Conservation (phyloP, 1,140 invertebrate species). For the Drosophila grimshawi region DNA sequence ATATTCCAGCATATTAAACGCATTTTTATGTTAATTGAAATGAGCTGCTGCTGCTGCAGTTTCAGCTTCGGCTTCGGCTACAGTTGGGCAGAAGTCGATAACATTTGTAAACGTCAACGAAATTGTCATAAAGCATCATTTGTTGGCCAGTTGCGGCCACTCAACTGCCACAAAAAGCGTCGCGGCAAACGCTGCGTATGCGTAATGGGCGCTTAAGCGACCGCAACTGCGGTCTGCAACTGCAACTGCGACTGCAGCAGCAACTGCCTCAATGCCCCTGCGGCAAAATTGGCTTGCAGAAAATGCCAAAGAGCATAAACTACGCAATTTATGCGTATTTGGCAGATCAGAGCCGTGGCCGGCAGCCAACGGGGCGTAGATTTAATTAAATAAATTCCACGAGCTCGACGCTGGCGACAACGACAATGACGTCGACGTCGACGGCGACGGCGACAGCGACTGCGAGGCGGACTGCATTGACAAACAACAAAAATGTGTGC, state of each 20-base stretch:
- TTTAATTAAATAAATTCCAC: constrained; percentile 84
- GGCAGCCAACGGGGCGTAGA: constrained; percentile 77
- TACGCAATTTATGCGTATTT: constrained; percentile 78
- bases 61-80: constrained; percentile 3
- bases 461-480: background rate
- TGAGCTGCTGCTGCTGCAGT: constrained; percentile 16
- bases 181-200: constrained; percentile 54
- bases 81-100: constrained; percentile 6
- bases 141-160: constrained; percentile 31
- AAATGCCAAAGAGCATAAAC: constrained; percentile 57
- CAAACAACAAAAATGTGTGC: constrained; percentile 50
- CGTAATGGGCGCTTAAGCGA: constrained; percentile 40
- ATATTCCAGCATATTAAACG: background rate
- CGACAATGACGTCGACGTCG: constrained; percentile 21
- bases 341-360: constrained; percentile 40
- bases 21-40: constrained; percentile 53
- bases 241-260: background rate
- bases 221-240: no score
- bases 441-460: constrained; percentile 12
- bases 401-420: constrained; percentile 49
- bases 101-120: constrained; percentile 64
- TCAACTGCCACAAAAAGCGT: constrained; percentile 24
- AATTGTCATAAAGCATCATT: constrained; percentile 63
- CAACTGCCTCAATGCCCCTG: background rate
- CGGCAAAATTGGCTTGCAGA: background rate